These are phyloP conservation scores for Geotrypetes seraphini DNA, from an alignment of 2,797 vertebrate genomes.

Conservation along the genomic window DNA sequence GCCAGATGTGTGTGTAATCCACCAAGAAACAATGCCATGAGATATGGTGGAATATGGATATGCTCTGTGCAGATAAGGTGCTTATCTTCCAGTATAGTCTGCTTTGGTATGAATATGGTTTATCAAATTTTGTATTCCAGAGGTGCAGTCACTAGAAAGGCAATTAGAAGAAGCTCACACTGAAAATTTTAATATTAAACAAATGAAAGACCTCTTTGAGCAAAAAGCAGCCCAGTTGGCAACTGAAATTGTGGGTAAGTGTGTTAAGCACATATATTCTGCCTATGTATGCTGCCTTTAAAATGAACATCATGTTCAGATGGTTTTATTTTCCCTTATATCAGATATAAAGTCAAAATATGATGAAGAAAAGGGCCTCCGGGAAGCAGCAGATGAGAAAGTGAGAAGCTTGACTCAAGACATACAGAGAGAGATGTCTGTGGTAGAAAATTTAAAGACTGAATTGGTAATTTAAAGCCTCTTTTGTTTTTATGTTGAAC, in stretches of 20 bases:
- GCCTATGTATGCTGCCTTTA: not conserved
- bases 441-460: conserved; percentile 73
- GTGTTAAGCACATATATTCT: conserved; percentile 1
- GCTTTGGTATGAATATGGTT: no score
- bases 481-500: no score
- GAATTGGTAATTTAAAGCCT: no score
- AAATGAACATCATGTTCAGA: not conserved
- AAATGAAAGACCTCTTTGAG: conserved; percentile 98
- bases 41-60: no score
- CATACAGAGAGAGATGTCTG: conserved; percentile 64
- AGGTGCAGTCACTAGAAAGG: conserved; percentile 62
- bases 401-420: conserved; percentile 64
- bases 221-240: conserved; percentile 95
- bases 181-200: conserved; percentile 96
- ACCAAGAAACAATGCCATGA: no score
- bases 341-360: conserved; percentile 87
- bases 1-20: no score
- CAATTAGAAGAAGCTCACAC: conserved; percentile 86
- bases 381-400: conserved; percentile 74
- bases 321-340: conserved; percentile 1
- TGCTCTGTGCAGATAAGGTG: no score
- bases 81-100: no score
- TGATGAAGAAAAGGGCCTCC: conserved; percentile 85
- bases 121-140: conserved; percentile 38
- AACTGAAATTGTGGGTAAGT: conserved; percentile 92